These are phyloP conservation scores for Halyomorpha halys DNA, from an alignment of 1,140 invertebrate species.

Conservation along the genomic window DNA sequence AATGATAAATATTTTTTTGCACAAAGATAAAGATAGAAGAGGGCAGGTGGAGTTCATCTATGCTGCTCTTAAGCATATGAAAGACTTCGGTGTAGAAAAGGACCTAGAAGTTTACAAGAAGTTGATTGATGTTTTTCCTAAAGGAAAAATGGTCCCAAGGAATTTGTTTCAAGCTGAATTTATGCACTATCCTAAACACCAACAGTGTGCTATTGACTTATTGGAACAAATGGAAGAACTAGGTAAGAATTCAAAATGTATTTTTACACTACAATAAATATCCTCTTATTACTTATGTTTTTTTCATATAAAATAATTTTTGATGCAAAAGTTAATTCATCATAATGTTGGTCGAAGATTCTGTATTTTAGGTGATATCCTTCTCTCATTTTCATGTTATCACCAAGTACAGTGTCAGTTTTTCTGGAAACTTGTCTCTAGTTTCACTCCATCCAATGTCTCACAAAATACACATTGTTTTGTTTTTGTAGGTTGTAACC, in stretches of 20 bases:
- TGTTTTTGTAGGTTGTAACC: too few species aligned
- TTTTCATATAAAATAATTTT: too few species aligned
- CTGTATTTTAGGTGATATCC: too few species aligned
- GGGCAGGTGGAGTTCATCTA: slow-evolving; percentile 92
- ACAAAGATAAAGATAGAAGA: slow-evolving; percentile 45
- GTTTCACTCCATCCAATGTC: too few species aligned
- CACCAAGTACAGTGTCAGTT: too few species aligned
- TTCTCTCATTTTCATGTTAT: too few species aligned
- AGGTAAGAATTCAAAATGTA: slow-evolving; percentile 48
- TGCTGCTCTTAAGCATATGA: slow-evolving; percentile 74
- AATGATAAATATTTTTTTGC: slow-evolving; percentile 59
- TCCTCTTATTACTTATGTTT: too few species aligned
- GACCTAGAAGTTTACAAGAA: slow-evolving; percentile 88
- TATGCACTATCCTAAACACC: slow-evolving; percentile 89
- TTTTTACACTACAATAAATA: too few species aligned
- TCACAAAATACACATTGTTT: too few species aligned
- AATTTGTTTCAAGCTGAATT: slow-evolving; percentile 78
- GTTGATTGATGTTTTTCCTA: slow-evolving; percentile 83
- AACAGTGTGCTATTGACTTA: slow-evolving; percentile 77
- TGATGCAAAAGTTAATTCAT: not conserved
- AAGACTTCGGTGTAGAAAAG: slow-evolving; percentile 78
- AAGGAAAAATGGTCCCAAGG: slow-evolving; percentile 73
- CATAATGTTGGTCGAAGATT: too few species aligned
- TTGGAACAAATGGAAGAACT: slow-evolving; percentile 85
- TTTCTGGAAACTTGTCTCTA: too few species aligned